phyloP scores from a whole-genome alignment of 1,140 invertebrate genomes.

The Nephila pilipes region DNA sequence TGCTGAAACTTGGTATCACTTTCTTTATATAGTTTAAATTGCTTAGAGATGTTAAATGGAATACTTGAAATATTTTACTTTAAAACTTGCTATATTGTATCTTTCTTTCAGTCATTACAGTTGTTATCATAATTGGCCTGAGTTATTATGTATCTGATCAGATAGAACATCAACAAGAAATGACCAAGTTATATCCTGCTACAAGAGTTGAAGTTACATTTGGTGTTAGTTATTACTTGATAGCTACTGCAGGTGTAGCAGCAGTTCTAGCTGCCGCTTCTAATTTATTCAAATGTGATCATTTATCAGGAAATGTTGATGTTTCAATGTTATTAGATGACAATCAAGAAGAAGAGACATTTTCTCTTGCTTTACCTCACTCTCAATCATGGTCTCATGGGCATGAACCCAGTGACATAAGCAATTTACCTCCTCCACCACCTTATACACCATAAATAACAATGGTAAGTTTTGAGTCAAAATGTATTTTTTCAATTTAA shows the following conservation, averaged over 20 bases:
- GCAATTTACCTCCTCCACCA: slow-evolving; percentile 68
- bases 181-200: slow-evolving; percentile 59
- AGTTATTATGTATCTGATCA: slow-evolving; percentile 76
- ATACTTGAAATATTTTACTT: background rate
- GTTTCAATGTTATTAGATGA: slow-evolving; percentile 63
- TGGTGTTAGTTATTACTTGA: slow-evolving; percentile 78
- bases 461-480: slow-evolving; percentile 7
- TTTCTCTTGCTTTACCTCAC: slow-evolving; percentile 71
- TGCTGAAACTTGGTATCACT: no score
- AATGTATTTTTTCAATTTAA: background rate
- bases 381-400: slow-evolving; percentile 51
- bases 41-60: background rate
- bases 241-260: slow-evolving; percentile 76
- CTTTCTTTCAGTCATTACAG: slow-evolving; percentile 73
- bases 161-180: slow-evolving; percentile 76
- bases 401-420: slow-evolving; percentile 41
- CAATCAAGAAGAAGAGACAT: slow-evolving; percentile 70
- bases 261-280: slow-evolving; percentile 77
- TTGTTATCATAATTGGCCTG: slow-evolving; percentile 77
- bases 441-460: slow-evolving; percentile 70
- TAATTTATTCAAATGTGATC: slow-evolving; percentile 77
- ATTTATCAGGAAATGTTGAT: slow-evolving; percentile 26
- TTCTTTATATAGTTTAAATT: no score
- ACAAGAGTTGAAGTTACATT: slow-evolving; percentile 77
- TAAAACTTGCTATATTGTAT: background rate